A percentile compares a stretch with the other conserved stretches of the same genome.
phyloP scores from a whole-genome alignment of 2,888 invertebrate species.

The Gortyna flavago region DNA sequence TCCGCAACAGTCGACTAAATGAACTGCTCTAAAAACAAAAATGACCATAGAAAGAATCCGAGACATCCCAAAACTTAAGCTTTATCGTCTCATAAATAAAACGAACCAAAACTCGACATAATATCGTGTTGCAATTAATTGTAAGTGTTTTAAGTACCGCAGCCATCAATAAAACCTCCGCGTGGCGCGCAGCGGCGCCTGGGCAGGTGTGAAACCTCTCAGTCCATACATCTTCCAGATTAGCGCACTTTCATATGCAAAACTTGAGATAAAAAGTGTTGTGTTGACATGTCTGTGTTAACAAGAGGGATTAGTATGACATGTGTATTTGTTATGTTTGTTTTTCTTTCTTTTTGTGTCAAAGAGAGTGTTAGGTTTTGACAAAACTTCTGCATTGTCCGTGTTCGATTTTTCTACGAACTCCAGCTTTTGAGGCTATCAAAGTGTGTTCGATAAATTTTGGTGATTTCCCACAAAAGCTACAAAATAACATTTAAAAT shows the following conservation, averaged over 20 bases:
- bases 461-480: neutral
- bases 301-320: constrained; percentile 15
- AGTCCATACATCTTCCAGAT: constrained; percentile 50
- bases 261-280: constrained; percentile 32
- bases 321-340: neutral
- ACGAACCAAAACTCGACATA: constrained; percentile 26
- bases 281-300: constrained; percentile 26
- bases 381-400: neutral
- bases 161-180: constrained; percentile 39
- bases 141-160: constrained; percentile 36
- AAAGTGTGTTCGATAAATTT: neutral
- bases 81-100: constrained; percentile 51
- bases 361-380: neutral
- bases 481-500: neutral
- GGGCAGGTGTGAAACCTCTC: constrained; percentile 54
- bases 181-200: constrained; percentile 10
- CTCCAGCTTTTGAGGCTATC: neutral
- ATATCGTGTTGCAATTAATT: constrained; percentile 57
- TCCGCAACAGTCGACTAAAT: neutral
- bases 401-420: neutral
- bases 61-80: constrained; percentile 25
- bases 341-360: neutral
- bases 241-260: constrained; percentile 54
- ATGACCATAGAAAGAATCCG: neutral
- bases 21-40: constrained; percentile 4